Base-by-base conservation (phyloP, 1,140 invertebrate genomes). In the Drosophila orena region DNA sequence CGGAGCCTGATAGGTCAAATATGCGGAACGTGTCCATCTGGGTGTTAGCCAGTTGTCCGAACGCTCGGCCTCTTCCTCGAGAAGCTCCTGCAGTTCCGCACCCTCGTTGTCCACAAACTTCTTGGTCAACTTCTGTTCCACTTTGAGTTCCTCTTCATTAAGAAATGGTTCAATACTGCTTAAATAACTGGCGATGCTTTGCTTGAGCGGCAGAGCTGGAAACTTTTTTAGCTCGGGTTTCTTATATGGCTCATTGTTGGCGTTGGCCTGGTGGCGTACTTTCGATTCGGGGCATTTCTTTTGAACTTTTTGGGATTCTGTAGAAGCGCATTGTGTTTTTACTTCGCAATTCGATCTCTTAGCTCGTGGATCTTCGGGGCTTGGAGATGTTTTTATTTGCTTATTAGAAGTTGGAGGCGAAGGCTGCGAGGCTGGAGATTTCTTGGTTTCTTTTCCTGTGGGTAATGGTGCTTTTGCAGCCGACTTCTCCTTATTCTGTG, bases 1-100 rank as follows among this genome's bases (percentile, higher is more conserved):
- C 2, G 97, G 96, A 60, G 94, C 93, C 64, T 96, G 93, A 85
- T 95, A 97, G 59, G 95, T 95, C 43, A 97, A 92, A 91, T 97
- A 98, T 10, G 96, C 96, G 30, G 93, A 93, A 42, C 94, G 93
- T 8, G 97, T 91, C 96, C 96, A 97, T 94, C 96, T 97, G 30
- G 96, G 94, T 59, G 94, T 94, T 44, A 97, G 92, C 97, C 97
- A 96, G 91, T 97, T 97, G 49, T 93, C 93, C 60, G 93, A 93
- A 17, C 91, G 90, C 55, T 92, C 66, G 3, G 95, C 95, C 78
- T 93, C 93, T 49, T 94, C 91, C 81, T 95, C 93, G 7, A 97
- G 80, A 10, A 96, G 81, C 34, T 75, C 77, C 91, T 98, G 97
- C n/a, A 98, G 92, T 77, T 95, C 93, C 53, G 93, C 91, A n/a